Conservation (phyloP, 92 coral and sea anemone species). For the Siderastrea radians region DNA sequence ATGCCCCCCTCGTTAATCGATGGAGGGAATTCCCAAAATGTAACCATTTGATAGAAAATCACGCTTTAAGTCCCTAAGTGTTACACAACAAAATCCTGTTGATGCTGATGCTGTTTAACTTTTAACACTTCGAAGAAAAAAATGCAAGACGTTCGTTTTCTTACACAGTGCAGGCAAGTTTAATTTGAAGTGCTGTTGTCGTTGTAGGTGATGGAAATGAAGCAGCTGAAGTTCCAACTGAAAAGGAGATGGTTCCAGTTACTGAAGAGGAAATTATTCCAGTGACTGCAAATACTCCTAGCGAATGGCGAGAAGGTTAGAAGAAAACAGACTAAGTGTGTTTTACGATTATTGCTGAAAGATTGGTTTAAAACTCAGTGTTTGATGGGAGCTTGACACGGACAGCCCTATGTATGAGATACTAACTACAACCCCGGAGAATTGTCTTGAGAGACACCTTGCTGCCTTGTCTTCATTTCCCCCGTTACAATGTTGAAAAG, state of each 20-base stretch:
- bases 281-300: constrained; percentile 4
- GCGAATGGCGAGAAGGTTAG: background rate
- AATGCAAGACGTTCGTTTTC: background rate
- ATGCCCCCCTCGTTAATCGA: too few relatives aligned
- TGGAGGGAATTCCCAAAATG: too few relatives aligned
- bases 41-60: too few relatives aligned
- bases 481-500: too few relatives aligned
- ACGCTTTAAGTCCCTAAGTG: too few relatives aligned
- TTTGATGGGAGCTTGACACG: background rate
- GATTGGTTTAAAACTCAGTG: background rate
- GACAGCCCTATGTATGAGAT: too few relatives aligned
- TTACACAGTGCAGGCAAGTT: background rate
- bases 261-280: background rate
- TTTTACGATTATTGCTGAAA: background rate
- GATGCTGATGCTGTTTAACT: background rate
- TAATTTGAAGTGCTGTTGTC: background rate
- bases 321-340: background rate
- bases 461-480: too few relatives aligned
- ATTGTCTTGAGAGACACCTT: too few relatives aligned
- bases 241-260: background rate
- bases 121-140: background rate
- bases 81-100: background rate
- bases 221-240: background rate
- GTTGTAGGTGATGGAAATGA: background rate
- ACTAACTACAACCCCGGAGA: too few relatives aligned